phyloP scores from a whole-genome alignment of 2,797 vertebrate genomes.

The Balearica regulorum region DNA sequence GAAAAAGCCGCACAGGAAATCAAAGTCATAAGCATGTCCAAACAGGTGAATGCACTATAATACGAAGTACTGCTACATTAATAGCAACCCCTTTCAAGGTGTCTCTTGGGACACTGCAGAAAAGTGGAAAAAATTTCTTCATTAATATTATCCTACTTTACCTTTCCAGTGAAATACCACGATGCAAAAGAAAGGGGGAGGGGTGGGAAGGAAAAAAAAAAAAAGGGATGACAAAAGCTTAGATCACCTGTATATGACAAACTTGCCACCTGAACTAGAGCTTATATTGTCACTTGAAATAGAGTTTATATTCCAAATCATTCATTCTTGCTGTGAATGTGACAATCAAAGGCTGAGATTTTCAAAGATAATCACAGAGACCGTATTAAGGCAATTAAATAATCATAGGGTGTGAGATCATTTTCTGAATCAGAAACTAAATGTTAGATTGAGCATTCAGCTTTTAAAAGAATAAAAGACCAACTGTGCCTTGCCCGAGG shows the following conservation, averaged over 20 bases:
- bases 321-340: neutral
- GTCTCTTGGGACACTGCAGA: neutral
- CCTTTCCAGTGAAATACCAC: neutral
- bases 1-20: neutral
- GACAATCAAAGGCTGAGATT: neutral
- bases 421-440: neutral
- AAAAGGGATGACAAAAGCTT: neutral
- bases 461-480: neutral
- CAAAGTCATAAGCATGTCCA: slow-evolving; percentile 9
- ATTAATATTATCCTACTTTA: neutral
- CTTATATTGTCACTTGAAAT: neutral
- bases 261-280: neutral
- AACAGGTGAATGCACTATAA: slow-evolving; percentile 33
- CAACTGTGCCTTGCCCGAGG: neutral
- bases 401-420: neutral
- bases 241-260: neutral
- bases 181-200: neutral
- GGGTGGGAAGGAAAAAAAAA: neutral
- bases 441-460: neutral
- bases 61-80: neutral
- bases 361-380: neutral
- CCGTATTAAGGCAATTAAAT: neutral
- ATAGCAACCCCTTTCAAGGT: neutral
- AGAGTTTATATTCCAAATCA: neutral
- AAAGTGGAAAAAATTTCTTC: neutral